Percentiles rank a stretch among this genome's conserved stretches.
Conservation (phyloP, 2,888 invertebrate genomes). For the Onthophagus sagittarius region DNA sequence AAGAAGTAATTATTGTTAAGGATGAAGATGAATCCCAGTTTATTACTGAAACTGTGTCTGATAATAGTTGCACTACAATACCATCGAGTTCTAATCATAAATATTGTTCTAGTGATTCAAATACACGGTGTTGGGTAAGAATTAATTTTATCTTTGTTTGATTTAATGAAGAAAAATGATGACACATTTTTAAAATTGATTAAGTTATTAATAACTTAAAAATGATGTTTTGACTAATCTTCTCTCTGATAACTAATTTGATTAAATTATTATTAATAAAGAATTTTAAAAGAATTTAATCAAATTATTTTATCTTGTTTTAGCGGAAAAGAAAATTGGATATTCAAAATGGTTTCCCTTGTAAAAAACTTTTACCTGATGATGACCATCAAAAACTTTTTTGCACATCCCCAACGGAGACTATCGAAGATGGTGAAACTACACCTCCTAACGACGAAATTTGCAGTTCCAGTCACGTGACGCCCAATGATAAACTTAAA, state of each 20-base stretch:
- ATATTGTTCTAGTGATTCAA: not conserved
- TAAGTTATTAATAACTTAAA: constrained; percentile 29
- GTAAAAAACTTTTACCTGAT: constrained; percentile 54
- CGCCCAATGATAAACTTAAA: constrained; percentile 29
- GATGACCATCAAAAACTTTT: not conserved
- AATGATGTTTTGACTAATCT: constrained; percentile 43
- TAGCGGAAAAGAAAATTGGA: constrained; percentile 52
- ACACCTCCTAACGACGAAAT: constrained; percentile 14
- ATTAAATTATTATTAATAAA: not conserved
- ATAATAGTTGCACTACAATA: not conserved
- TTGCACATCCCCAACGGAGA: not conserved
- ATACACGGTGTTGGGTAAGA: not conserved
- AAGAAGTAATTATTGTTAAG: constrained; percentile 24
- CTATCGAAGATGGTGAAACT: not conserved
- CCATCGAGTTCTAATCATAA: not conserved
- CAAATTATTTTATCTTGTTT: constrained; percentile 27
- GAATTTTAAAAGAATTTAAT: not conserved
- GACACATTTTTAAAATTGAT: not conserved
- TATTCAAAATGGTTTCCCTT: constrained; percentile 50
- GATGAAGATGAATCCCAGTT: not conserved
- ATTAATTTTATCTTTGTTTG: not conserved
- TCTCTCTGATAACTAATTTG: constrained; percentile 43
- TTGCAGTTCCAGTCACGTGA: not conserved
- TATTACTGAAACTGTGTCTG: not conserved
- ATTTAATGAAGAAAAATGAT: not conserved